Evolutionary conservation across 2,888 invertebrate species (phyloP).

Genomic region (Carpatolechia fugitivella): DNA sequence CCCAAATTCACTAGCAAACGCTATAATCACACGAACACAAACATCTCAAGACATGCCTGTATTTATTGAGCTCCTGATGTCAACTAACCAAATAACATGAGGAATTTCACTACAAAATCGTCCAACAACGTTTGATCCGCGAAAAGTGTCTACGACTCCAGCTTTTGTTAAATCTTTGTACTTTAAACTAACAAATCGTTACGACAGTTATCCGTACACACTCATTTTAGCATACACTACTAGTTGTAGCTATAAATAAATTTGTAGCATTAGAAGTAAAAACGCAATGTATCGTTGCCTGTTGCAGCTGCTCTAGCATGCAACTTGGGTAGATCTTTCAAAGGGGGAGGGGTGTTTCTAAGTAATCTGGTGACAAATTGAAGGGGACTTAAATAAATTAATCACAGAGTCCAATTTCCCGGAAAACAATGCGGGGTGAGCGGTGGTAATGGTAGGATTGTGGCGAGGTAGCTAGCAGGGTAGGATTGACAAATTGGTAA

Average conservation of each 20-base stretch:
- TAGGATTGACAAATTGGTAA: conserved; percentile 18
- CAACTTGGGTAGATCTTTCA: not conserved
- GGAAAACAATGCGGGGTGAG: conserved; percentile 31
- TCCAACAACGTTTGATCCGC: conserved; percentile 24
- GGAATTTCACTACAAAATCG: conserved; percentile 15
- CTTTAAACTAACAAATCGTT: not conserved
- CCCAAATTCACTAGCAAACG: conserved; percentile 25
- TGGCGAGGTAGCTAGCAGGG: conserved; percentile 31
- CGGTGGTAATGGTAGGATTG: conserved; percentile 46
- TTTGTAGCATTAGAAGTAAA: not conserved
- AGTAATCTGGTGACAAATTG: conserved; percentile 49
- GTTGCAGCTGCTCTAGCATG: not conserved
- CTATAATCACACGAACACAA: conserved; percentile 47
- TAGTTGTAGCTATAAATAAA: no score
- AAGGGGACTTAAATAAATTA: conserved; percentile 41
- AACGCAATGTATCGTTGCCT: not conserved
- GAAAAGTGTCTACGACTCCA: not conserved
- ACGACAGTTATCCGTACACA: not conserved
- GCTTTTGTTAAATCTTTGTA: not conserved
- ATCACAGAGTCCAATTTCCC: conserved; percentile 25
- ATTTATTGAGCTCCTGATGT: conserved; percentile 62
- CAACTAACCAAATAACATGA: conserved; percentile 64
- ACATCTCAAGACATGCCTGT: conserved; percentile 48
- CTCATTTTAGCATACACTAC: not conserved
- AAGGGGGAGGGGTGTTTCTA: conserved; percentile 16